phyloP scores from a whole-genome alignment of 35 echinoderm and acorn worm genomes.

The Apostichopus japonicus region DNA sequence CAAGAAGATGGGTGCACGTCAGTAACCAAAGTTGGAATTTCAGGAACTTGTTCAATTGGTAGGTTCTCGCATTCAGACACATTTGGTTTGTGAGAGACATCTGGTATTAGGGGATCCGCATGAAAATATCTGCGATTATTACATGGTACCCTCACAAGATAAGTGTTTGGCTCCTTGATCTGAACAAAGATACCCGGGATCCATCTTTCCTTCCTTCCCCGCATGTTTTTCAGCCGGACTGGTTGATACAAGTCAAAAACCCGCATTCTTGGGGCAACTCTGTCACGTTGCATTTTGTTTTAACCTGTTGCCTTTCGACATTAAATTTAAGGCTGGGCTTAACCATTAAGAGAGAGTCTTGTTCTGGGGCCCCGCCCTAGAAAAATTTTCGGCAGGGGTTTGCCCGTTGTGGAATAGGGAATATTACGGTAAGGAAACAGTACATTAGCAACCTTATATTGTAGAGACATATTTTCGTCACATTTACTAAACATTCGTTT shows the following conservation, averaged over 20 bases:
- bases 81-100: not conserved
- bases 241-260: conserved; percentile 41
- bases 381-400: conserved; percentile 51
- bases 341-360: not conserved
- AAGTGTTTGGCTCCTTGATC: conserved; percentile 29
- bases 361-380: conserved; percentile 34
- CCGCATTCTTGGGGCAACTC: not conserved
- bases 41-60: too few species aligned
- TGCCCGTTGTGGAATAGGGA: conserved; percentile 52
- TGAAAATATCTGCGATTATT: conserved; percentile 47
- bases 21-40: too few species aligned
- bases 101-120: conserved; percentile 50
- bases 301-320: conserved; percentile 26
- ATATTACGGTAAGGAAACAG: conserved; percentile 58
- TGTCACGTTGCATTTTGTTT: conserved; percentile 2
- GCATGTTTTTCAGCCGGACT: not conserved
- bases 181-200: conserved; percentile 13
- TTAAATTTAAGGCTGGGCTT: conserved; percentile 10
- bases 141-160: conserved; percentile 35
- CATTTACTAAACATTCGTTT: conserved; percentile 32
- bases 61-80: too few species aligned
- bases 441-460: conserved; percentile 52
- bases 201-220: conserved; percentile 29
- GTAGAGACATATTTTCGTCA: not conserved
- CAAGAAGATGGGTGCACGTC: too few species aligned